Base-by-base conservation (phyloP, 1,140 invertebrate genomes). In the Acyrthosiphon pisum region DNA sequence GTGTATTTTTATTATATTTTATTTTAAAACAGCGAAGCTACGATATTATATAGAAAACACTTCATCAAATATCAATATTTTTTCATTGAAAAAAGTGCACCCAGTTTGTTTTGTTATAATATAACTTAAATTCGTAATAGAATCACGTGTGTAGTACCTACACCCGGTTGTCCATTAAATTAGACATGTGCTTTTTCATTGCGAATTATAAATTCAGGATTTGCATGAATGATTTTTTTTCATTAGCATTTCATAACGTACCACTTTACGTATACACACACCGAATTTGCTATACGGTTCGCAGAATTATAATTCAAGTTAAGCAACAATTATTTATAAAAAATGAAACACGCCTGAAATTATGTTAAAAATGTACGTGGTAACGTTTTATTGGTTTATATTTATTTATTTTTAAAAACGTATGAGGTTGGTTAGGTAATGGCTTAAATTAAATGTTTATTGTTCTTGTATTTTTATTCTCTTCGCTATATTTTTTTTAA, bases 211-310 rank as follows among this genome's bases (percentile, higher is more conserved):
- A 90, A 60, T 90, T 60, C 88, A 60, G 88, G 35, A 60, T 90
- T 90, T 60, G 37, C 53, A 56, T 26, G 35, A 44, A 56, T 26
- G 50, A 60, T 60, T 60, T 60, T 48, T 53, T 56, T 56, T 23
- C 88, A 90, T 90, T 60, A 90, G 22, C 88, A 41, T 60, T 90
- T 90, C 50, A 90, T 90, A 90, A 35, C 22, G 48, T 23, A 37
- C n/a, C 26, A 46, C 84, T 86, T 30, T 86, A 30, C 11, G 56
- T 46, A 18, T 50, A 26, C 23, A 14, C 48, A 53, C 48, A 22
- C 22, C 87, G 3, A 50, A 89, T 37, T 53, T 0, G 35, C 4
- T 30, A 30, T 37, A 60, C 88, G 50, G 46, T 53, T 53, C n/a
- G 48, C 60, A 76, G n/a, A 76, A n/a, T 30, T 76, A n/a, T 76